Conservation (phyloP, 2,113 vertebrate species). For the Pluvialis apricaria region DNA sequence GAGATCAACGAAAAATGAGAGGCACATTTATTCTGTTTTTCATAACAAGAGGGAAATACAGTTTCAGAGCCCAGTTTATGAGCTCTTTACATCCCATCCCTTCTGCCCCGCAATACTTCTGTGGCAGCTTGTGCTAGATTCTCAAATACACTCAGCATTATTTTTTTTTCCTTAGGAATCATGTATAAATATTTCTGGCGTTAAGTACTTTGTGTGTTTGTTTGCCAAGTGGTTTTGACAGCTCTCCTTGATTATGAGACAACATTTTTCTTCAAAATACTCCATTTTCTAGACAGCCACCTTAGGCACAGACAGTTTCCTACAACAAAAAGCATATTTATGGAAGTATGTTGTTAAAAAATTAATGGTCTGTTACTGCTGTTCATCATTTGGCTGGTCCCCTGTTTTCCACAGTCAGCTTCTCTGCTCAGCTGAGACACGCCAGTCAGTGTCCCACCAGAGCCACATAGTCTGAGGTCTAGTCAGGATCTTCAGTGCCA, state of each 20-base stretch:
- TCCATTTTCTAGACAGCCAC: conserved; percentile 10
- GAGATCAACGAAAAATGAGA: not conserved
- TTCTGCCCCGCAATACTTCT: not conserved
- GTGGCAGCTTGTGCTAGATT: not conserved
- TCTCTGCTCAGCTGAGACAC: not conserved
- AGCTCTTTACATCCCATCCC: not conserved
- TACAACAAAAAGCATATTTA: not conserved
- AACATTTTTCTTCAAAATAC: conserved; percentile 24
- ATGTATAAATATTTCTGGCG: not conserved
- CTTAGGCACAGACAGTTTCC: not conserved
- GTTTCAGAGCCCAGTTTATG: not conserved
- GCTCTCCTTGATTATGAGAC: not conserved
- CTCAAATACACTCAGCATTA: not conserved
- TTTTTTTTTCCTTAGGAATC: not conserved
- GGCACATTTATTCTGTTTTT: not conserved
- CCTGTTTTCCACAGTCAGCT: not conserved
- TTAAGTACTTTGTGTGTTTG: not conserved
- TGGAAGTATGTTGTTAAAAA: not conserved
- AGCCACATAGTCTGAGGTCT: not conserved
- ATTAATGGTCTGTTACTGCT: not conserved
- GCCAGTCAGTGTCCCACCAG: not conserved
- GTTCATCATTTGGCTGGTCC: not conserved
- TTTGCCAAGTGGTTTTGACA: conserved; percentile 30
- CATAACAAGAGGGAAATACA: not conserved
- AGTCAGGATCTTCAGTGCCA: not conserved